Evolutionary conservation across 2,888 invertebrate genomes (phyloP).

Genomic region (Argyra leucocephala): DNA sequence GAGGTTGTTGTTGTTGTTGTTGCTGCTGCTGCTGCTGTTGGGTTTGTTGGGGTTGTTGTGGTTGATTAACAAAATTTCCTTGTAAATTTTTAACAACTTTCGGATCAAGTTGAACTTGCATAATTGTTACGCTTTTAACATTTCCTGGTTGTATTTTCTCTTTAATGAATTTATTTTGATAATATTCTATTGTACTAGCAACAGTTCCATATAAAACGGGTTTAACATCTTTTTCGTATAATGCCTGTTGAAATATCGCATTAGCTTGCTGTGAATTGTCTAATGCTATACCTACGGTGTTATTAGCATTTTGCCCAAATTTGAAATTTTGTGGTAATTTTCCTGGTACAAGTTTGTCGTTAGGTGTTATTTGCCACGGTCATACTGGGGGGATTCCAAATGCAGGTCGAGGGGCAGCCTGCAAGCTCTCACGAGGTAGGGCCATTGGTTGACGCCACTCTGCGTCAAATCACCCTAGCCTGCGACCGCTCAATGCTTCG

Average conservation of each 20-base stretch:
- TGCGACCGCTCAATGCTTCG: too few species aligned
- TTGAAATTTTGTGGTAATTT: conserved; percentile 26
- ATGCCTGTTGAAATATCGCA: conserved; percentile 37
- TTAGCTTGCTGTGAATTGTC: conserved; percentile 30
- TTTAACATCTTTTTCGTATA: conserved; percentile 33
- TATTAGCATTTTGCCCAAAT: conserved; percentile 25
- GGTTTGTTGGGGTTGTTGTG: conserved; percentile 25
- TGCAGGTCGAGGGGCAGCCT: too few species aligned
- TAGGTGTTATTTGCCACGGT: too few species aligned
- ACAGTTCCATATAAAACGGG: conserved; percentile 34
- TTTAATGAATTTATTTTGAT: conserved; percentile 41
- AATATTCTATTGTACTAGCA: conserved; percentile 40
- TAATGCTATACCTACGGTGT: conserved; percentile 22
- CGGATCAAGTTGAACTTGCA: conserved; percentile 22
- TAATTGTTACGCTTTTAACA: conserved; percentile 11
- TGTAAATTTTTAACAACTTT: conserved; percentile 19
- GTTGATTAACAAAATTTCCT: conserved; percentile 20
- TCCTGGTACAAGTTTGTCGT: conserved; percentile 25
- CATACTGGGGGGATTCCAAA: too few species aligned
- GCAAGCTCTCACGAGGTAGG: too few species aligned
- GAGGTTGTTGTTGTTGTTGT: conserved; percentile 27
- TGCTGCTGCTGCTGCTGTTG: conserved; percentile 32
- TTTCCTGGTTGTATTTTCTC: neutral
- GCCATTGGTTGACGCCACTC: too few species aligned
- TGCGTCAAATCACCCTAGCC: too few species aligned